phyloP scores from a whole-genome alignment of 2,797 vertebrate species.

The Thaleichthys pacificus region DNA sequence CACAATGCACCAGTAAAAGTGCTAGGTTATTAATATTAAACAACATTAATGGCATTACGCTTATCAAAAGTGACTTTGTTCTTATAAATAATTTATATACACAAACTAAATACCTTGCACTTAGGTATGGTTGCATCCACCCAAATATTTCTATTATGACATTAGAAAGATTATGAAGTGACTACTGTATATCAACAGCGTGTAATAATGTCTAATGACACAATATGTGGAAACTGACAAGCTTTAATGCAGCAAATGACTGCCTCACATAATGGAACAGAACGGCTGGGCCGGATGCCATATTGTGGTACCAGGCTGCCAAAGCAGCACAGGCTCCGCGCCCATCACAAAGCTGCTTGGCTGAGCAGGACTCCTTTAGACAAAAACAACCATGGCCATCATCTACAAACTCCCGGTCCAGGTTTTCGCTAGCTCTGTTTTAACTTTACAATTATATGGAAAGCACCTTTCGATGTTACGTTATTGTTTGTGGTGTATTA shows the following conservation, averaged over 20 bases:
- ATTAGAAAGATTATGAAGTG: background rate
- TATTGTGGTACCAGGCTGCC: background rate
- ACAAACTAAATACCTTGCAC: background rate
- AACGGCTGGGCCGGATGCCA: background rate
- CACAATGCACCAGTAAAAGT: background rate
- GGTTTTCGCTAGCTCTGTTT: no score
- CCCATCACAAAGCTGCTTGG: background rate
- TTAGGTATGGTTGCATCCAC: background rate
- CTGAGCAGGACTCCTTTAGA: background rate
- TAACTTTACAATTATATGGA: no score
- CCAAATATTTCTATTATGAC: background rate
- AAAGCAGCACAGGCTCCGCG: background rate
- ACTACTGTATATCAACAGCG: background rate
- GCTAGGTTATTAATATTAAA: background rate
- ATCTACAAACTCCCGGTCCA: background rate
- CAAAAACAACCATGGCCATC: background rate
- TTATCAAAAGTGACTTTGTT: background rate
- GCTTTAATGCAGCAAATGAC: slow-evolving; percentile 7
- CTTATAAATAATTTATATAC: background rate
- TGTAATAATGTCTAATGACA: slow-evolving; percentile 9
- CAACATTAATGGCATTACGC: no score
- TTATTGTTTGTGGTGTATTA: no score
- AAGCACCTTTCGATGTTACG: no score
- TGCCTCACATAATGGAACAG: slow-evolving; percentile 2
- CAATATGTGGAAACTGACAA: slow-evolving; percentile 1